These are phyloP conservation scores for Edolisoma coerulescens DNA, from an alignment of 2,113 vertebrate species.

Conservation along the genomic window DNA sequence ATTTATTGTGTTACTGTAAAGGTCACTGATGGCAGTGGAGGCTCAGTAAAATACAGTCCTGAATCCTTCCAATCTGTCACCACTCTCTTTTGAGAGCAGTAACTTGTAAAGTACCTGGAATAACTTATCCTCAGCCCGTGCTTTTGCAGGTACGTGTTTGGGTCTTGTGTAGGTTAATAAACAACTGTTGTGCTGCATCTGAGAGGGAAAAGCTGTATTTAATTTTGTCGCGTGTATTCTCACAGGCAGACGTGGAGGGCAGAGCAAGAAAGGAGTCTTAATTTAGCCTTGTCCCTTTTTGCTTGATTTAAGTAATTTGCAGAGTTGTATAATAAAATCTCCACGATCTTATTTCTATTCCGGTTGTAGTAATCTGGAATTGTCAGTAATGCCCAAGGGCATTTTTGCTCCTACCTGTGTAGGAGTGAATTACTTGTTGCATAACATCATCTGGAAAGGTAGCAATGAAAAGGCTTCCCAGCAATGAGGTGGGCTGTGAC, in stretches of 20 bases:
- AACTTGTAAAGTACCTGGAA: neutral
- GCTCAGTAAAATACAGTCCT: neutral
- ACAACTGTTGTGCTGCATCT: neutral
- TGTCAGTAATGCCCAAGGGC: neutral
- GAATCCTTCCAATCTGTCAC: neutral
- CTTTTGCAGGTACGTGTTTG: fast-evolving
- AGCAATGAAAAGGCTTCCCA: neutral
- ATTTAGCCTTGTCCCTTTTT: neutral
- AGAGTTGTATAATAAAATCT: neutral
- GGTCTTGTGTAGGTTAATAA: neutral
- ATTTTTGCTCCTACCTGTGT: neutral
- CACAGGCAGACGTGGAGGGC: neutral
- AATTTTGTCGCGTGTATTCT: neutral
- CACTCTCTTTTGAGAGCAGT: neutral
- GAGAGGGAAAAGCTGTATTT: neutral
- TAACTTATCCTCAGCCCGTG: neutral
- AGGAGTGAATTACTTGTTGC: neutral
- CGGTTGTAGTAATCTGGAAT: neutral
- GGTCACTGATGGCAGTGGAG: neutral
- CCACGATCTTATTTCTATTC: neutral
- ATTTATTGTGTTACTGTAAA: neutral
- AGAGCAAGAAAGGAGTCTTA: neutral
- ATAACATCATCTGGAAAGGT: neutral
- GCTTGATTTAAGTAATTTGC: neutral
- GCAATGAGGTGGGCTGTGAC: neutral